Percentiles rank a stretch among this genome's conserved stretches.
Conservation (phyloP, 1,140 invertebrate species). For the Andrena cerasifolii region DNA sequence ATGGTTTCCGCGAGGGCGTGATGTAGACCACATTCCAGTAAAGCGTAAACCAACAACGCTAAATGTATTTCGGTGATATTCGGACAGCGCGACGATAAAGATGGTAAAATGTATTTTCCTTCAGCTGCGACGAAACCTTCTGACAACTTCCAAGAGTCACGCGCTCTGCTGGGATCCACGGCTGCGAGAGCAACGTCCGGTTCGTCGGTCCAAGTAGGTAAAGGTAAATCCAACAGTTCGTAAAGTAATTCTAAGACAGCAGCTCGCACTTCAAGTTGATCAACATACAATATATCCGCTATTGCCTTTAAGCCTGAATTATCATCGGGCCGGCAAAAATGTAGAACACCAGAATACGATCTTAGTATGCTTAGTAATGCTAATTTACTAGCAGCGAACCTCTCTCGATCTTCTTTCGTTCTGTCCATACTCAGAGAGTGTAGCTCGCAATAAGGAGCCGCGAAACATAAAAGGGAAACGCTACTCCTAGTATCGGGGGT, state of each 20-base stretch:
- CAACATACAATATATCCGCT: constrained; percentile 93
- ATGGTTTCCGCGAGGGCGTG: constrained; percentile 96
- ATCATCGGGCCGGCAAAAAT: constrained; percentile 91
- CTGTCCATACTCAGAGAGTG: constrained; percentile 87
- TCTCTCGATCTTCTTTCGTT: constrained; percentile 89
- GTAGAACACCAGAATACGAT: constrained; percentile 94
- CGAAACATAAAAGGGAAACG: constrained; percentile 91
- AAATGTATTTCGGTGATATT: constrained; percentile 96
- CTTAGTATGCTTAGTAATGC: constrained; percentile 92
- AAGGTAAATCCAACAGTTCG: constrained; percentile 91
- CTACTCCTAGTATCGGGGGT: constrained; percentile 91
- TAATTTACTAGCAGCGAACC: constrained; percentile 91
- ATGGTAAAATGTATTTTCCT: constrained; percentile 91
- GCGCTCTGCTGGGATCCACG: constrained; percentile 89
- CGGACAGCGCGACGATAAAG: constrained; percentile 90
- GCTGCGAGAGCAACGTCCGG: constrained; percentile 93
- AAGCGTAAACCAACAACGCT: constrained; percentile 93
- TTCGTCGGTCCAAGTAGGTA: constrained; percentile 96
- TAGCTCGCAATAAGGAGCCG: constrained; percentile 96
- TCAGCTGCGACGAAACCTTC: constrained; percentile 97
- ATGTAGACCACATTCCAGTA: constrained; percentile 93
- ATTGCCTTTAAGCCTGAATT: constrained; percentile 90
- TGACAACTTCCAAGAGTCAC: constrained; percentile 92
- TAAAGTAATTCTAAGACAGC: constrained; percentile 95
- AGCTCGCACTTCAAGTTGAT: constrained; percentile 94